A percentile compares a stretch with the other conserved stretches of the same genome.
These are phyloP conservation scores for Noctua janthe DNA, from an alignment of 2,888 invertebrate species.

Conservation along the genomic window DNA sequence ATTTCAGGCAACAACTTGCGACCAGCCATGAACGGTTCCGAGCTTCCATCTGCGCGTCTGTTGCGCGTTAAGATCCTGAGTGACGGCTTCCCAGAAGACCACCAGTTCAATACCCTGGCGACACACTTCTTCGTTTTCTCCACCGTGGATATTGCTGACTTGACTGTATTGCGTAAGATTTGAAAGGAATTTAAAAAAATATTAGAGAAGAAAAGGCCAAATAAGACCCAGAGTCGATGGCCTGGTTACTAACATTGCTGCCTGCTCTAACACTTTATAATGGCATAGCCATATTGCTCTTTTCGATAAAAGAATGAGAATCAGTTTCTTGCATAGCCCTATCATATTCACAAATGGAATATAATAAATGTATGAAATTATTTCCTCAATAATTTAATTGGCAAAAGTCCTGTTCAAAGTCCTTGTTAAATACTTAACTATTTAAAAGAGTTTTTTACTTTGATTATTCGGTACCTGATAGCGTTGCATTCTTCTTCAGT, in stretches of 20 bases:
- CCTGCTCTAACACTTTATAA: background rate
- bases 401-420: background rate
- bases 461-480: background rate
- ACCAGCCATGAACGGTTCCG: conserved; percentile 70
- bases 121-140: conserved; percentile 67
- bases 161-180: conserved; percentile 65
- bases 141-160: conserved; percentile 66
- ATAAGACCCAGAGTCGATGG: background rate
- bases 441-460: background rate
- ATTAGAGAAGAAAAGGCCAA: background rate
- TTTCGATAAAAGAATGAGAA: background rate
- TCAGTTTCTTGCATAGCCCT: background rate
- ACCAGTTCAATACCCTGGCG: conserved; percentile 68
- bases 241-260: background rate
- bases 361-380: background rate
- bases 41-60: conserved; percentile 70
- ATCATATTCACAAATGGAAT: background rate
- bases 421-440: background rate
- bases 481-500: conserved; percentile 46
- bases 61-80: conserved; percentile 70
- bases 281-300: background rate
- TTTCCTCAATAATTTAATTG: background rate
- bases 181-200: background rate
- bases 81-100: conserved; percentile 68
- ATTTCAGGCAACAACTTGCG: conserved; percentile 64